Evolutionary conservation across 2,797 vertebrate genomes (phyloP), one percentile per base, ranked within the genome.

Genomic region (Graptemys geographica): DNA sequence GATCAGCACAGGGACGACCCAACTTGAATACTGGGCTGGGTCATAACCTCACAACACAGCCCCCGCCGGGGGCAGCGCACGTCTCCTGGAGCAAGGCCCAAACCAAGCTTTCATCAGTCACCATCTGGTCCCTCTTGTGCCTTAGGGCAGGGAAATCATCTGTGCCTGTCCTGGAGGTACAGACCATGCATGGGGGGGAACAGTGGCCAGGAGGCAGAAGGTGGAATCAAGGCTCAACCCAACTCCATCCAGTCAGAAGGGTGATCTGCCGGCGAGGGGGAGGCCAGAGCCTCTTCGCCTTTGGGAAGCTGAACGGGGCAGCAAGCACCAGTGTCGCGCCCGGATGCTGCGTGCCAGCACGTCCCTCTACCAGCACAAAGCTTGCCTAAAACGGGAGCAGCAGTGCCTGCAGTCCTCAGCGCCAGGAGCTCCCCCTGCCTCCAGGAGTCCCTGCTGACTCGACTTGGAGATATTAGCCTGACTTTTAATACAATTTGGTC

Each of bases 401-500:
- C 0, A 10, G 4, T 37, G 37, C 69, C 33, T 65, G 33, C 33
- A 65, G 4, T 19, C 15, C 33, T 65, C 15, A 8, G 62, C n/a
- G 62, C 62, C 69, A 1, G 21, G 69, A 72, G n/a, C 74, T 13
- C 74, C 69, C 10, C 25, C 44, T 15, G 72, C 44, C 65, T 80
- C 44, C 85, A 57, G 56, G 72, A 79, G 79, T 57, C 56, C 51
- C 57, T 33, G 69, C 37, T 23, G 28, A 69, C 69, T 33, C 25
- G 44, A 57, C 59, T 44, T 13, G 52, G 81, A 74, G 82, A 76
- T 81, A 84, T 62, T 19, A 62, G 84, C 84, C 79, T 78, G 90
- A 76, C 79, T 85, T 92, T 81, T 81, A 89, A 92, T 85, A 76
- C 83, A 65, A 89, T 89, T 81, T 78, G 69, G 91, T 25, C 49